Conservation (phyloP, 2,113 vertebrate genomes). For the Lates calcarifer region DNA sequence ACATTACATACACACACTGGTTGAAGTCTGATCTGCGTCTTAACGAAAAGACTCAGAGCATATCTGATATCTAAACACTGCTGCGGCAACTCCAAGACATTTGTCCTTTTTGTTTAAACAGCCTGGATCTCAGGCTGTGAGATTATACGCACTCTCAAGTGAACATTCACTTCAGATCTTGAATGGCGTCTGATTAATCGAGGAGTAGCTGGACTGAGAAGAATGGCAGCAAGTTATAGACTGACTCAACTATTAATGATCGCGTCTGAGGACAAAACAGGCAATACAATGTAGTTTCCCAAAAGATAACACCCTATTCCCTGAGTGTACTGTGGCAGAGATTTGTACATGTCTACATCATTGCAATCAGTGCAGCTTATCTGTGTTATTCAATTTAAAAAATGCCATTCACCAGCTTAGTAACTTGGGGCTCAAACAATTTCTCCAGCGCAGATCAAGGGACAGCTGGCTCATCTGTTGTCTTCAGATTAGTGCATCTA, state of each 20-base stretch:
- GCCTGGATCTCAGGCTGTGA: slow-evolving; percentile 18
- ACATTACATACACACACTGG: slow-evolving; percentile 15
- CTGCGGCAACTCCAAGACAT: slow-evolving; percentile 18
- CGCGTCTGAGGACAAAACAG: slow-evolving; percentile 32
- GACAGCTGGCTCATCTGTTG: slow-evolving; percentile 52
- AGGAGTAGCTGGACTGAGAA: slow-evolving; percentile 25
- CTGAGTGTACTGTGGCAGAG: slow-evolving; percentile 13
- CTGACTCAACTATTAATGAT: slow-evolving; percentile 48
- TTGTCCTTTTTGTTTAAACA: slow-evolving; percentile 40
- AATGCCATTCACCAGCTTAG: slow-evolving; percentile 61
- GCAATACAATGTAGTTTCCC: slow-evolving; percentile 8
- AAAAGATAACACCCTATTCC: slow-evolving; percentile 35
- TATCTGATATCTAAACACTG: slow-evolving; percentile 50
- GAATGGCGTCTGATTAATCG: slow-evolving; percentile 49
- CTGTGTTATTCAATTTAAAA: slow-evolving; percentile 70
- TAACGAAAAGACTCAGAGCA: slow-evolving; percentile 18
- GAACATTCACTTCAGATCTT: slow-evolving; percentile 44
- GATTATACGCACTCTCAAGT: slow-evolving; percentile 28
- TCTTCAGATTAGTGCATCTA: slow-evolving; percentile 65
- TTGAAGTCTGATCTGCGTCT: slow-evolving; percentile 36
- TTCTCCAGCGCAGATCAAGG: slow-evolving; percentile 50
- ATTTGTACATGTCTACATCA: slow-evolving; percentile 35
- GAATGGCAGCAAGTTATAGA: slow-evolving; percentile 22
- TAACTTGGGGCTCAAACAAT: slow-evolving; percentile 47
- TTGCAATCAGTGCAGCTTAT: slow-evolving; percentile 63